Evolutionary conservation across 1,140 invertebrate species (phyloP).

Genomic region (Nebria ingens): DNA sequence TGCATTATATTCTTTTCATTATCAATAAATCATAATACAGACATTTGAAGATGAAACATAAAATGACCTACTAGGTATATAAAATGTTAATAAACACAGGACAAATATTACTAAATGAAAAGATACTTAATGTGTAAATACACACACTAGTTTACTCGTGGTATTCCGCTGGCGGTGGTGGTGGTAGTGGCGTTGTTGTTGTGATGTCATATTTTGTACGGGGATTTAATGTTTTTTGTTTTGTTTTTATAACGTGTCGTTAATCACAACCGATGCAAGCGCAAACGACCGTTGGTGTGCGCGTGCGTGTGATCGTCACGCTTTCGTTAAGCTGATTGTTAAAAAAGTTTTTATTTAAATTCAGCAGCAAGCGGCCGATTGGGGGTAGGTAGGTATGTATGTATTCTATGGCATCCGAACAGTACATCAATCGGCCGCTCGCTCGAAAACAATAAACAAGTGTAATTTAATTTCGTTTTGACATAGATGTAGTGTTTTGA

Average conservation of each 20-base stretch:
- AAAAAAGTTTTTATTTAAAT: conserved; percentile 1
- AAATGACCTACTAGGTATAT: too few relatives aligned
- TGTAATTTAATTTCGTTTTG: conserved; percentile 8
- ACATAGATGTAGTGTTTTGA: conserved; percentile 9
- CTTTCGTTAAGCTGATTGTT: background rate
- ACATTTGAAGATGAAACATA: too few relatives aligned
- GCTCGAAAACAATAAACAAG: conserved; percentile 5
- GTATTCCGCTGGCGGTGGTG: too few relatives aligned
- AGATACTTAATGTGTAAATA: too few relatives aligned
- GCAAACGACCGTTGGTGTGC: too few relatives aligned
- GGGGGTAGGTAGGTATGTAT: background rate
- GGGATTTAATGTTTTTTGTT: background rate
- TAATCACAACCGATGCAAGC: background rate
- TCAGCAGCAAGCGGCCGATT: background rate
- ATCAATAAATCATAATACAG: too few relatives aligned
- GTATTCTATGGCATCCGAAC: background rate
- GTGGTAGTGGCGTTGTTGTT: background rate
- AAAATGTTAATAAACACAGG: too few relatives aligned
- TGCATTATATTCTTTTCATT: too few relatives aligned
- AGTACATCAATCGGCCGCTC: background rate
- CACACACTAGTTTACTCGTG: too few relatives aligned
- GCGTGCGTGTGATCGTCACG: background rate
- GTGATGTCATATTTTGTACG: background rate
- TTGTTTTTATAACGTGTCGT: background rate
- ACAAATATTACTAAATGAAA: too few relatives aligned